phyloP scores from a whole-genome alignment of 2,113 vertebrate genomes.

The Burhinus bistriatus region DNA sequence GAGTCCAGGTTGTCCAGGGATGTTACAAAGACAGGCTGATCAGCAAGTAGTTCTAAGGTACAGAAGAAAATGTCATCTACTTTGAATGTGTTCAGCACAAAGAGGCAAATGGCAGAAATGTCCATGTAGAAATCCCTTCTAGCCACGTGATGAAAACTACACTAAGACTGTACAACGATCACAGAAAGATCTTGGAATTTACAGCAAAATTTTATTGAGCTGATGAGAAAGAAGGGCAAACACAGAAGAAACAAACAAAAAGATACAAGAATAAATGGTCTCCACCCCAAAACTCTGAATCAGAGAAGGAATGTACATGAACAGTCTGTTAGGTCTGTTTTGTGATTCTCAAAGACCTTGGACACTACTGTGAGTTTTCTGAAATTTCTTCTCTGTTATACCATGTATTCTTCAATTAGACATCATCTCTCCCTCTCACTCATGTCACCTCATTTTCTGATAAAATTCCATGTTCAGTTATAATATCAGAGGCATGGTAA shows the following conservation, averaged over 20 bases:
- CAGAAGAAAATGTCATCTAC: neutral
- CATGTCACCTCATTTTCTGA: neutral
- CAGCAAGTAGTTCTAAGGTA: neutral
- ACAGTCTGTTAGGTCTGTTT: neutral
- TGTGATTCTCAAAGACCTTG: fast-evolving
- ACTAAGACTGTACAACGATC: neutral
- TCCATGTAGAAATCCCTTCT: neutral
- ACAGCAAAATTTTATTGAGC: neutral
- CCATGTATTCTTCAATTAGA: neutral
- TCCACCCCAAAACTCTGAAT: neutral
- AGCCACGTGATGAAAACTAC: neutral
- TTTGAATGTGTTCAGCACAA: neutral
- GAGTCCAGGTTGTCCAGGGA: neutral
- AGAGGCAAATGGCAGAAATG: neutral
- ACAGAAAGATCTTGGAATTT: neutral
- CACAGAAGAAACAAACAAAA: neutral
- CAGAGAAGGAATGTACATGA: neutral
- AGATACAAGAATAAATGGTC: neutral
- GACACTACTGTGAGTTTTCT: neutral
- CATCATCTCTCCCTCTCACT: neutral
- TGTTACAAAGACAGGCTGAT: neutral
- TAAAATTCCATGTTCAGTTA: neutral
- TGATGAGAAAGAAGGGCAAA: neutral
- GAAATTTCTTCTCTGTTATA: neutral
- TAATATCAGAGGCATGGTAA: neutral